These are phyloP conservation scores for Heterotis niloticus DNA, from an alignment of 2,113 vertebrate species.

Conservation along the genomic window DNA sequence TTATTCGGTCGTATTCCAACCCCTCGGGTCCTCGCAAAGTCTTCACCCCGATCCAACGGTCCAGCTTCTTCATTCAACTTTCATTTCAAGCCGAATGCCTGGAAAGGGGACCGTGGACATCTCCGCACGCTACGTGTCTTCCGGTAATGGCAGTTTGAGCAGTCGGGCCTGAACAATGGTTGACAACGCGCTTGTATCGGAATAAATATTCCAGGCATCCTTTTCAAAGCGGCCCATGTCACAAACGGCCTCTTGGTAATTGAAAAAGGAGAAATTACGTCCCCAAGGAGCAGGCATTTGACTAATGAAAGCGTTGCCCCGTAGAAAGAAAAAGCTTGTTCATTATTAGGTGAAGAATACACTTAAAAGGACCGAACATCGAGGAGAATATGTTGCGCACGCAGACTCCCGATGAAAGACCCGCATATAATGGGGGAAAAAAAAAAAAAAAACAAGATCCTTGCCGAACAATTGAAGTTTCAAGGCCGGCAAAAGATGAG, in stretches of 20 bases:
- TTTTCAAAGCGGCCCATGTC: constrained; percentile 39
- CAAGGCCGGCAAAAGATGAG: constrained; percentile 42
- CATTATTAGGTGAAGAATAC: constrained; percentile 46
- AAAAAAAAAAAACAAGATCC: constrained; percentile 49
- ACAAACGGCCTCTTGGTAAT: constrained; percentile 46
- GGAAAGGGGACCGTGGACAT: background rate
- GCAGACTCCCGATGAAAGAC: constrained; percentile 36
- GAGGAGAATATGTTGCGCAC: constrained; percentile 43
- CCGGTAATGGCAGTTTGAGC: constrained; percentile 12
- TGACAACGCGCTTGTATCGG: background rate
- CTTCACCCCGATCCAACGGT: background rate
- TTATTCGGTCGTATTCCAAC: background rate
- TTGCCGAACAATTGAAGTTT: constrained; percentile 41
- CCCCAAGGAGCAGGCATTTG: constrained; percentile 54
- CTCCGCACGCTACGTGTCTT: background rate
- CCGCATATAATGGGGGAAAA: constrained; percentile 42
- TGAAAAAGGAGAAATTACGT: constrained; percentile 35
- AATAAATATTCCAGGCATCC: constrained; percentile 42
- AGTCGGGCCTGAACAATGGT: constrained; percentile 14
- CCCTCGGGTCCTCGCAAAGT: background rate
- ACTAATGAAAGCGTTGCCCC: constrained; percentile 49
- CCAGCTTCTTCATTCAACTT: background rate
- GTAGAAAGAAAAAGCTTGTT: constrained; percentile 42
- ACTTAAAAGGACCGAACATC: constrained; percentile 39
- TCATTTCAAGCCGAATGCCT: background rate